phyloP scores from a whole-genome alignment of 2,113 vertebrate genomes.

The Grantiella picta region DNA sequence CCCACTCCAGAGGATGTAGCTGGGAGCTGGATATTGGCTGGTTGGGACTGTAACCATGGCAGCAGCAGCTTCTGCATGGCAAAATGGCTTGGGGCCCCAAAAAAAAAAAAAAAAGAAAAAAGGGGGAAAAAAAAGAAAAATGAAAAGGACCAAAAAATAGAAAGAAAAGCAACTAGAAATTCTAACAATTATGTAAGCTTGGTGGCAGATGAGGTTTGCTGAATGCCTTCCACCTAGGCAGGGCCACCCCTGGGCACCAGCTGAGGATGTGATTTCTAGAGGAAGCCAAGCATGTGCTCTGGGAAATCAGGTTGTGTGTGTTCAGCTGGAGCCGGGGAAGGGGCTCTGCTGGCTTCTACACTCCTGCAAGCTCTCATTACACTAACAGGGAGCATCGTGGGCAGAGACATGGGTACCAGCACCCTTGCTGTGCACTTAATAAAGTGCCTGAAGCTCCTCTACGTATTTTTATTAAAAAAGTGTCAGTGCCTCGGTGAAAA shows the following conservation, averaged over 20 bases:
- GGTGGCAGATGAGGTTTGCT: not conserved
- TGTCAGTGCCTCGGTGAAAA: not conserved
- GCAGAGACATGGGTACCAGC: not conserved
- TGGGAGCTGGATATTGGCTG: not conserved
- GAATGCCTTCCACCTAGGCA: not conserved
- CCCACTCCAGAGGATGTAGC: not conserved
- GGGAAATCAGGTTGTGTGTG: not conserved
- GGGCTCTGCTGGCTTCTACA: not conserved
- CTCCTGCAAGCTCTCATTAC: not conserved
- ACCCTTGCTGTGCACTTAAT: constrained; percentile 72
- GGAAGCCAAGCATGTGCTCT: not conserved
- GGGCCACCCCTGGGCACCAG: not conserved
- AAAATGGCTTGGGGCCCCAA: constrained; percentile 38
- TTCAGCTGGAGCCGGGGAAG: not conserved
- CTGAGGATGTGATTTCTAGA: not conserved
- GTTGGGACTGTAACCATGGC: constrained; percentile 69
- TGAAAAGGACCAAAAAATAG: not conserved
- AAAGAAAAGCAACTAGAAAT: not conserved
- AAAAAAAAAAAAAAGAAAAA: not conserved
- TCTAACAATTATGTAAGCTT: constrained; percentile 5
- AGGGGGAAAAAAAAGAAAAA: not conserved
- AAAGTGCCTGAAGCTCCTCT: constrained; percentile 59
- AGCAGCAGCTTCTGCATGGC: constrained; percentile 64
- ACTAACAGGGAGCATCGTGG: constrained; percentile 8
- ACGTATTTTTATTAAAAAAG: constrained; percentile 33